These are phyloP conservation scores for Eristalinus sepulchralis DNA, from an alignment of 2,888 invertebrate genomes.

Conservation along the genomic window DNA sequence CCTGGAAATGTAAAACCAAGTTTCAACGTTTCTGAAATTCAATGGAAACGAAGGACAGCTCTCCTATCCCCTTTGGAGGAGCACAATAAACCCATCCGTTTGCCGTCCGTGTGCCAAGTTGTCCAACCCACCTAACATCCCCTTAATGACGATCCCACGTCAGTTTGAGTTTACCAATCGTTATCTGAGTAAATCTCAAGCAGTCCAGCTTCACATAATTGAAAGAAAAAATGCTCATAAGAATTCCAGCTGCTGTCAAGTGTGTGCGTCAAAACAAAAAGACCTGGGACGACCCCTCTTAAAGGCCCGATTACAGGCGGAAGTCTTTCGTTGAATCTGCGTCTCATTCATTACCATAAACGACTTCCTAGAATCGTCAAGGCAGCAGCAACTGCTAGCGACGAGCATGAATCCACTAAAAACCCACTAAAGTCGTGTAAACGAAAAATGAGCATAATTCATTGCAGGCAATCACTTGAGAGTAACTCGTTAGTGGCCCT, in stretches of 20 bases:
- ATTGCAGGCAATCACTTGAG: neutral
- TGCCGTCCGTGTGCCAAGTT: too few species aligned
- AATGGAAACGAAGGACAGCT: too few species aligned
- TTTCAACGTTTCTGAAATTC: too few species aligned
- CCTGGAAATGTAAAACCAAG: too few species aligned
- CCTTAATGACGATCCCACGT: too few species aligned
- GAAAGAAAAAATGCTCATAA: too few species aligned
- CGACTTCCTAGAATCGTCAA: neutral
- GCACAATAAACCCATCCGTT: too few species aligned
- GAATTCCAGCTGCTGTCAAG: neutral
- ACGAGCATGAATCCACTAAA: neutral
- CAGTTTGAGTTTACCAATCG: too few species aligned
- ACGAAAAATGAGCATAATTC: neutral
- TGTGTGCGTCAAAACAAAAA: neutral
- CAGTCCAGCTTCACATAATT: too few species aligned
- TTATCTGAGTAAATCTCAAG: too few species aligned
- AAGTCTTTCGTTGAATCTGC: neutral
- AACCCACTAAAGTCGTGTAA: neutral
- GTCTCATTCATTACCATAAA: neutral
- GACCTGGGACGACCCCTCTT: neutral
- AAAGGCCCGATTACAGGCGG: neutral
- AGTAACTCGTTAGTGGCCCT: neutral
- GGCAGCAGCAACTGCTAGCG: neutral
- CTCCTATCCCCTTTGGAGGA: too few species aligned
- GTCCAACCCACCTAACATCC: too few species aligned